Evolutionary conservation across 2,113 vertebrate genomes (phyloP).

Genomic region (Numenius arquata): DNA sequence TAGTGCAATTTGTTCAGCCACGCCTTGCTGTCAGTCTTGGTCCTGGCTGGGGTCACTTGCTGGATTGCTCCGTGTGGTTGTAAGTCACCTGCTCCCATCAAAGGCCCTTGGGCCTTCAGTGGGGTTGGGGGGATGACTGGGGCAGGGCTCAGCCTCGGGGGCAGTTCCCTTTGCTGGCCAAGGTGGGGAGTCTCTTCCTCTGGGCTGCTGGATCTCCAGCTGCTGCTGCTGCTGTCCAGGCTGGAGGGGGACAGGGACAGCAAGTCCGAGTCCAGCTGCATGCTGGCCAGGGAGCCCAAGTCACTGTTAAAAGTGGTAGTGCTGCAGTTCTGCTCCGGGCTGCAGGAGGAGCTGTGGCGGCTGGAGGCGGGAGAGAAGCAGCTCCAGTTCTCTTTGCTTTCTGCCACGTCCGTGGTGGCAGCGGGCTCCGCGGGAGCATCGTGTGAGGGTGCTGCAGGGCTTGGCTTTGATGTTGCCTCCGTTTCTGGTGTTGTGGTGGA

Average conservation of each 20-base stretch:
- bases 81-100: neutral
- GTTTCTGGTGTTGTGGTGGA: neutral
- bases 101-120: neutral
- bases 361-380: neutral
- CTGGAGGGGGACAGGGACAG: slow-evolving; percentile 36
- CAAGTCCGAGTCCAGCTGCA: slow-evolving; percentile 2
- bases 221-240: slow-evolving; percentile 22
- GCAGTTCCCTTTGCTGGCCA: slow-evolving; percentile 11
- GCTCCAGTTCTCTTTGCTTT: neutral
- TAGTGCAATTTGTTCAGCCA: slow-evolving; percentile 71
- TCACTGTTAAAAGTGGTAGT: slow-evolving; percentile 47
- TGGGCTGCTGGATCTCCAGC: neutral
- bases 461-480: rapidly evolving
- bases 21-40: neutral
- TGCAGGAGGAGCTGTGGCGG: neutral
- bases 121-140: neutral
- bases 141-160: neutral
- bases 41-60: neutral
- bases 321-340: slow-evolving; percentile 27
- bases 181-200: neutral
- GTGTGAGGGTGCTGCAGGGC: neutral
- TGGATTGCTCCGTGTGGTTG: neutral
- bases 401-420: neutral
- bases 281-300: slow-evolving; percentile 52
- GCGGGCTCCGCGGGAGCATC: neutral